These are phyloP conservation scores for Huso huso DNA, from an alignment of 2,797 vertebrate species.

Conservation along the genomic window DNA sequence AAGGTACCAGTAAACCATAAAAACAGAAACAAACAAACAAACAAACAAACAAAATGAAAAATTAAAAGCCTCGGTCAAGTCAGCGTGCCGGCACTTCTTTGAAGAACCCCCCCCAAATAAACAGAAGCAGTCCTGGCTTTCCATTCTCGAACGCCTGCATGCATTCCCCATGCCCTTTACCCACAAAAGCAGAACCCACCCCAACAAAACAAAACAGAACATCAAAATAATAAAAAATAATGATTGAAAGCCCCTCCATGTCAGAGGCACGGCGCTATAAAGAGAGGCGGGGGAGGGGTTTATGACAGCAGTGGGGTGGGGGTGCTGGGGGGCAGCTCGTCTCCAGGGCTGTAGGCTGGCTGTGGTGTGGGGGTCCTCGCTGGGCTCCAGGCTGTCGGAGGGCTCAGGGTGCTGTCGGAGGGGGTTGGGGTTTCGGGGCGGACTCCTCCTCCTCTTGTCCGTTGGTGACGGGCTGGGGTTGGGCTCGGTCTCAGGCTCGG, in stretches of 20 bases:
- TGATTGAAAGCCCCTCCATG: constrained; percentile 19
- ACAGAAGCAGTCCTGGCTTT: neutral
- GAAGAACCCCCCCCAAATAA: neutral
- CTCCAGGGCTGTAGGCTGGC: constrained; percentile 20
- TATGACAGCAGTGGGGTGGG: constrained; percentile 49
- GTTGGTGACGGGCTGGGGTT: constrained; percentile 33
- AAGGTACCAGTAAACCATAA: too few species aligned
- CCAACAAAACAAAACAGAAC: neutral
- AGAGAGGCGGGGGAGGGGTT: constrained; percentile 5
- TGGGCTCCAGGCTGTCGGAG: constrained; percentile 64
- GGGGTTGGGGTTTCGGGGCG: too few species aligned
- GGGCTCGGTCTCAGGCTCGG: constrained; percentile 7
- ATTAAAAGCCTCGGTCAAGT: neutral
- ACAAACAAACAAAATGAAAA: too few species aligned
- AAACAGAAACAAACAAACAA: too few species aligned
- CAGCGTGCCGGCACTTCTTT: neutral
- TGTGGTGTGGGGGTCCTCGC: constrained; percentile 51
- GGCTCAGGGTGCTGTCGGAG: constrained; percentile 58
- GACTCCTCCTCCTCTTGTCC: constrained; percentile 41
- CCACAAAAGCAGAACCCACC: neutral
- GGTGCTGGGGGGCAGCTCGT: constrained; percentile 32
- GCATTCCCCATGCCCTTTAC: neutral
- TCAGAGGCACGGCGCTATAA: constrained; percentile 17
- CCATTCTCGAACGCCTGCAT: neutral
- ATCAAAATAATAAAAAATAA: constrained; percentile 9